Evolutionary conservation across 2,113 vertebrate species (phyloP), one percentile per base, ranked within the genome.

Genomic region (Pelusios castaneus): DNA sequence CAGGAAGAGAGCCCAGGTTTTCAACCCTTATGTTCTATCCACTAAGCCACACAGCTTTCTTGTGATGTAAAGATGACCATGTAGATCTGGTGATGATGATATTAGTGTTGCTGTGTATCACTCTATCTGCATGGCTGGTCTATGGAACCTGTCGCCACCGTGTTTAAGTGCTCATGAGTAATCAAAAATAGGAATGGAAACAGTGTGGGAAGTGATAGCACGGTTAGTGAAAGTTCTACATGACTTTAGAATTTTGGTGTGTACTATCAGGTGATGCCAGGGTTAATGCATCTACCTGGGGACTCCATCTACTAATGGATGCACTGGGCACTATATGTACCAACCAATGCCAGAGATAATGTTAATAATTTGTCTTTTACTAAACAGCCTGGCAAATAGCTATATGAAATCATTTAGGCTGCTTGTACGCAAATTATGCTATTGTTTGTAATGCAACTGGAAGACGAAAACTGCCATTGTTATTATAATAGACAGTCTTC

Each of bases 131-230:
- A 58, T 45, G 54, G n/a, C 81, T 85, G n/a, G 43, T 75, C 82
- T 49, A 22, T 22, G 0, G 2, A 17, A 2, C 3, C 6, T 9
- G 22, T 38, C n/a, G 22, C n/a, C 63, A 38, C n/a, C 5, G n/a
- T 70, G 21, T 38, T 38, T 51, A 49, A 54, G 80, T 19, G 6
- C 90, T 51, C 38, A 14, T 34, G 17, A 77, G 58, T 63, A 84
- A 92, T 76, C 82, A 70, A 85, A 55, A 89, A 51, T 60, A 93
- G 51, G 85, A 93, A 82, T 92, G 82, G 75, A 43, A 84, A 3
- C 0, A 0, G 67, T 75, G 14, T 49, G 1, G 0, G 29, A 60
- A 14, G 75, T 85, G 84, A 82, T 0, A 2, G 52, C 47, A 90
- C n/a, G 60, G 47, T 10, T 22, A 34, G 38, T 75, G 58, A 9